Evolutionary conservation across 1,140 invertebrate genomes (phyloP), one percentile per base, ranked within the genome.

Genomic region (Chironomus striatipennis): DNA sequence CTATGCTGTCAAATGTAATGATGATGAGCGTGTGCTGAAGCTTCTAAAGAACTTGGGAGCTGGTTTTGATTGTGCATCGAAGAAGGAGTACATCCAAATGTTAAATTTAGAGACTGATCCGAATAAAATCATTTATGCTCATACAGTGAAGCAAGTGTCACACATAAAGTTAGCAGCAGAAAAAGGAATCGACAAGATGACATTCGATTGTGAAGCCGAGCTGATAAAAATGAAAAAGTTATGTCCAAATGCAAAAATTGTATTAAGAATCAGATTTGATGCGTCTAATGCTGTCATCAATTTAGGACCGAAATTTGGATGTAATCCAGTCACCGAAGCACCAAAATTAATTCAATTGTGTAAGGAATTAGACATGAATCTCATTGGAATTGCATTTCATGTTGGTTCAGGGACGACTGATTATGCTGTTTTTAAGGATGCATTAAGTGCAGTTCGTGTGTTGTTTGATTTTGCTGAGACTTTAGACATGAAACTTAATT

Each of bases 1-100:
- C 84, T 99, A 99, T 86, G 96, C 97, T 79, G 95, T 99, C 70
- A 99, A 99, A 83, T 99, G 97, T 84, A 98, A 99, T 83, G 93
- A 97, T 79, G 90, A 91, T 82, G 84, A 89, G 43, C 83, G 89
- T 75, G 88, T 99, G 73, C 84, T 99, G 73, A 88, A 93, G 81
- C 87, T 93, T 42, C 84, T 98, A 76, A 93, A 94, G 64, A 87
- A 91, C 21, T 86, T 98, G 75, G 97, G 97, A 18, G 86, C 88
- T 73, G 91, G 92, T 75, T 99, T 99, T 84, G 97, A 99, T 84
- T 99, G 97, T 85, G 97, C 97, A 65, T 98, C 95, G 74, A 97
- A 97, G 84, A 88, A 83, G 67, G 96, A 98, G 83, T 96, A 98
- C 75, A 88, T 92, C 77, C 91, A 93, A 80, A 88, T 97, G n/a